Evolutionary conservation across 1,140 invertebrate species (phyloP), one percentile per base, ranked within the genome.

Genomic region (Stegodyphus dumicola): DNA sequence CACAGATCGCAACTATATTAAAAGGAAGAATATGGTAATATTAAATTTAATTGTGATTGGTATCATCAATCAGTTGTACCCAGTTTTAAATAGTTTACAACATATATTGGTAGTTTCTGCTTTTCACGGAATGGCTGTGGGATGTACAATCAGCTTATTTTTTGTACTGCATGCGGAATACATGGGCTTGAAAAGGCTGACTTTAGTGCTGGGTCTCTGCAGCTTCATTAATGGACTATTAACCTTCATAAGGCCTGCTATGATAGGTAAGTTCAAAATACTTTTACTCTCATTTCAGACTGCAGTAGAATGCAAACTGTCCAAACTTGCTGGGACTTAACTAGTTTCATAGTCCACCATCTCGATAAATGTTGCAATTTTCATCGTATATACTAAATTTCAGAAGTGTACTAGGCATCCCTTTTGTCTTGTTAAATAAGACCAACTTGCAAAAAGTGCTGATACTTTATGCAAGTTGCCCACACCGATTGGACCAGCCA

Each of bases 81-180:
- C 87, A 3, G 13, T 79, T 17, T 56, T 85, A 7, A 17, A 76
- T 49, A 54, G 18, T 3, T 33, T 85, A 7, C 17, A 53, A 0
- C 70, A 69, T 17, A 69, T 83, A 11, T 17, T 87, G 33, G 56
- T 67, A 5, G 56, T 80, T 9, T 9, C 77, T 2, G 77, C 87
- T 15, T n/a, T 87, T 9, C 33, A 74, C 49, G 87, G 87, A 4
- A n/a, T 87, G 9, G 53, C 78, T 0, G 74, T 77, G 6, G 87
- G 87, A 7, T 83, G 74, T 15, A 66, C 74, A 7, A 67, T 87
- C 52, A 85, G 75, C 6, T 51, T 87, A 10, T 85, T 85, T 60
- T 87, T 83, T 53, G 86, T 87, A 7, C 17, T 88, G 11, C 73
- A 83, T 48, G 73, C 80, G 9, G 87, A 88, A 18, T 85, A 77